phyloP scores from a whole-genome alignment of 1,140 invertebrate genomes.

The Bombus waltoni region DNA sequence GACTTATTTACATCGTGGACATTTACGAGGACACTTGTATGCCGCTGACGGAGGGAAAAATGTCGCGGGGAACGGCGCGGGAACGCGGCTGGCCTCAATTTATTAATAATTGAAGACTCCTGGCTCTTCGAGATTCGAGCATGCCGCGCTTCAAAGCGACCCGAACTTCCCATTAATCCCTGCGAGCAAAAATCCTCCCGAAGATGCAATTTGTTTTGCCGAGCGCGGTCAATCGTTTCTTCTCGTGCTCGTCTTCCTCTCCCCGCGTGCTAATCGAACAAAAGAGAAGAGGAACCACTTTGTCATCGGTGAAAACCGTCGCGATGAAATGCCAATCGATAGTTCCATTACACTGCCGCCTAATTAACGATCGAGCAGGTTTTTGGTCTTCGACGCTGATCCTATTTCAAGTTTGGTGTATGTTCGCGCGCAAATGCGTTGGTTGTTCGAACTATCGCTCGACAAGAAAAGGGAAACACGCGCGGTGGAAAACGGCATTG shows the following conservation, averaged over 20 bases:
- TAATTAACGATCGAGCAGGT: not conserved
- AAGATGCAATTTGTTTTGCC: constrained; percentile 41
- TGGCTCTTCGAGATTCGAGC: constrained; percentile 24
- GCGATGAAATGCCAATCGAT: constrained; percentile 11
- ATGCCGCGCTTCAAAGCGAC: constrained; percentile 22
- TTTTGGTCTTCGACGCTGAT: not conserved
- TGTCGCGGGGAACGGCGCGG: not conserved
- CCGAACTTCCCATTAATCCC: constrained; percentile 9
- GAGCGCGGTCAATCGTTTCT: constrained; percentile 7
- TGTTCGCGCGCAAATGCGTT: no score
- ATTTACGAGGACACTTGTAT: constrained; percentile 35
- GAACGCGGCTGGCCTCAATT: constrained; percentile 36
- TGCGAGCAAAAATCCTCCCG: constrained; percentile 6
- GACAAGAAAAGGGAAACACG: not conserved
- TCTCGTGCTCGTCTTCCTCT: no score
- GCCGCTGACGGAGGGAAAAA: not conserved
- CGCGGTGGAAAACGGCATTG: no score
- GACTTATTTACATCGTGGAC: constrained; percentile 53
- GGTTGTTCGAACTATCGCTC: no score
- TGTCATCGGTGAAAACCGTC: not conserved
- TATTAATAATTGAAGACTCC: constrained; percentile 49
- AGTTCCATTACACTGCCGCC: not conserved
- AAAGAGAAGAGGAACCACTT: not conserved
- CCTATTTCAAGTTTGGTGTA: not conserved
- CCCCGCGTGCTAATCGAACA: not conserved